A percentile compares a stretch with the other conserved stretches of the same genome.
These are phyloP conservation scores for Gorsachius magnificus DNA, from an alignment of 2,797 vertebrate species.

Conservation along the genomic window DNA sequence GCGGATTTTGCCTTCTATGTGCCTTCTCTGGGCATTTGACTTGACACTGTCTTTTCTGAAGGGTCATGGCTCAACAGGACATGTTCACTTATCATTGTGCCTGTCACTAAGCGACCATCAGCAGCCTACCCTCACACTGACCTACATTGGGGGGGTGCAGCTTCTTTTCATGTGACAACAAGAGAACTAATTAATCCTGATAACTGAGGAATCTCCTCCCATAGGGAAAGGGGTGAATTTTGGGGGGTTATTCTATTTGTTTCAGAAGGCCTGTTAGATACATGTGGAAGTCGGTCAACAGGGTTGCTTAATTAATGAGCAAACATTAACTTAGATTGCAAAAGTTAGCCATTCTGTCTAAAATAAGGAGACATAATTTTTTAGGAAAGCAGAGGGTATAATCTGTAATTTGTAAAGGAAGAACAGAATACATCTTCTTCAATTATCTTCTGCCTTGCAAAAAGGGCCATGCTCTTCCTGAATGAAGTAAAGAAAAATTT, in stretches of 20 bases:
- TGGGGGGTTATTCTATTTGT: neutral
- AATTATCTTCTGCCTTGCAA: neutral
- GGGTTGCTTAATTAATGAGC: neutral
- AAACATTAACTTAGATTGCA: neutral
- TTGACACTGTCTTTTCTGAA: constrained; percentile 64
- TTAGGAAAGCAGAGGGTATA: neutral
- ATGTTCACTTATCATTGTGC: constrained; percentile 69
- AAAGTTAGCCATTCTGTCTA: neutral
- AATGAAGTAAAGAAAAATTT: neutral
- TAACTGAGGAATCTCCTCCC: constrained; percentile 57
- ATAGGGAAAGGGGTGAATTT: neutral
- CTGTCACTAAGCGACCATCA: constrained; percentile 70
- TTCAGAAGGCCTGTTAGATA: constrained; percentile 21
- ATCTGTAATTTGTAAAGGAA: neutral
- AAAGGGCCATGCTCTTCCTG: neutral
- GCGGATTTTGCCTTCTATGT: neutral
- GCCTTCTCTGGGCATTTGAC: constrained; percentile 44
- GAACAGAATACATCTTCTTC: neutral
- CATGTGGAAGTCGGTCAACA: neutral
- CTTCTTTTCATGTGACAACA: constrained; percentile 65
- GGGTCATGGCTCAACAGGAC: constrained; percentile 71
- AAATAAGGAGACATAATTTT: neutral
- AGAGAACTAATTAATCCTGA: constrained; percentile 70
- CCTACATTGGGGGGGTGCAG: constrained; percentile 42
- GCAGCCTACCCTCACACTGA: constrained; percentile 73